Base-by-base conservation (phyloP, 2,113 vertebrate genomes). In the Grantiella picta region DNA sequence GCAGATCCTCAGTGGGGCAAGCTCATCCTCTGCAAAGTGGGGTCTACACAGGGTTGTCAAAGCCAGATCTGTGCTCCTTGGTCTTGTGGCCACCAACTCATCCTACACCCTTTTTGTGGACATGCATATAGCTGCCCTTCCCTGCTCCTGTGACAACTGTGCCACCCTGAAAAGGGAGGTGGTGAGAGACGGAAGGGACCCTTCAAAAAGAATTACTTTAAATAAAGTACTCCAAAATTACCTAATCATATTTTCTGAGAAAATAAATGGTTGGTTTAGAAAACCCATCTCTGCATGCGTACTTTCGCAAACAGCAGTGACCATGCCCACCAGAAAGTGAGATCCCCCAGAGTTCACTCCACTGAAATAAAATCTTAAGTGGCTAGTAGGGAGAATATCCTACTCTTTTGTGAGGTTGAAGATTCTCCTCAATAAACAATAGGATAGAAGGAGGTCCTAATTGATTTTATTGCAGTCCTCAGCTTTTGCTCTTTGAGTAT, bases 111-210 rank as follows among this genome's bases (percentile, higher is more conserved):
- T 60, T 40, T 36, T 64, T 47, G 60, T 73, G 10, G 17, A 10
- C 1, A 0, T 15, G 19, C 10, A 17, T 9, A 10, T 1, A 50
- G 29, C 27, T 53, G 63, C 23, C 35, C 2, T 10, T 10, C 4
- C 2, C 2, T 49, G 19, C 12, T 12, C n/a, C 45, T 6, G 0
- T 22, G 27, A 49, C 22, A 75, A 22, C 17, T 18, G 8, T 50
- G 23, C 12, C 10, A 63, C 22, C 15, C 29, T 42, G 11, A 49
- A 86, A 70, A 75, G 20, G 17, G 9, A 36, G 29, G 2, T 4
- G 1, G 12, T 18, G 15, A 42, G 31, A 71, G 25, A 73, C 14
- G 11, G 18, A 61, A 33, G 28, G 6, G 3, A 79, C 9, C 19
- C 5, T 70, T 88, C 31, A 61, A 36, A 20, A 79, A 61, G 10